A percentile compares a stretch with the other conserved stretches of the same genome.
phyloP scores from a whole-genome alignment of 2,888 invertebrate genomes.

The Stratiomys singularior region DNA sequence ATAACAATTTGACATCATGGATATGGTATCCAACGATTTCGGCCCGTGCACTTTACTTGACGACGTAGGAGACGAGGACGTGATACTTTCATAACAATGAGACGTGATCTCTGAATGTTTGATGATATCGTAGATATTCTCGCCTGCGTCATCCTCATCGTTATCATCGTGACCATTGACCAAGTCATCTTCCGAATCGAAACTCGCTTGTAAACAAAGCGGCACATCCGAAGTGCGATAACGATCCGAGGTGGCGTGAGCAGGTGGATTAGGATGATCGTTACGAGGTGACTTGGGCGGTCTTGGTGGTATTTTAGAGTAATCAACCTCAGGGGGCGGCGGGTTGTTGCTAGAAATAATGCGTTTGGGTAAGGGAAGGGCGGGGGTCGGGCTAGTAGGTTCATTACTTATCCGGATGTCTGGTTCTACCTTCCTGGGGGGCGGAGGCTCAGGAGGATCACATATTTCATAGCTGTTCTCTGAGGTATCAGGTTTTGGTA shows the following conservation, averaged over 20 bases:
- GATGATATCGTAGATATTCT: slow-evolving; percentile 74
- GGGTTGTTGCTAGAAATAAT: slow-evolving; percentile 53
- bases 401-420: slow-evolving; percentile 56
- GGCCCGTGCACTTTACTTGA: slow-evolving; percentile 35
- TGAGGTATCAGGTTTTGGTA: slow-evolving; percentile 20
- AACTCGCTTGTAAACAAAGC: slow-evolving; percentile 29
- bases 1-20: slow-evolving; percentile 63
- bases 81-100: slow-evolving; percentile 59
- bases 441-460: slow-evolving; percentile 55
- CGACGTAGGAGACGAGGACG: slow-evolving; percentile 38
- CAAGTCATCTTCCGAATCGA: slow-evolving; percentile 25
- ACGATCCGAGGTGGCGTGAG: slow-evolving; percentile 23
- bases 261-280: background rate
- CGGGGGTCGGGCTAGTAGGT: slow-evolving; percentile 55
- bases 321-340: background rate
- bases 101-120: slow-evolving; percentile 68
- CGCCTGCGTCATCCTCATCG: slow-evolving; percentile 61
- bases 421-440: slow-evolving; percentile 47
- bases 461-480: slow-evolving; percentile 63
- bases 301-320: slow-evolving; percentile 33
- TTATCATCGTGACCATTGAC: slow-evolving; percentile 49
- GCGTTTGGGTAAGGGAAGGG: slow-evolving; percentile 56
- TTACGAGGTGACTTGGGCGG: slow-evolving; percentile 49
- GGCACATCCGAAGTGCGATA: slow-evolving; percentile 41
- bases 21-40: slow-evolving; percentile 57